Conservation (phyloP, 2,888 invertebrate species). For the Drosophila fulvimacula region DNA sequence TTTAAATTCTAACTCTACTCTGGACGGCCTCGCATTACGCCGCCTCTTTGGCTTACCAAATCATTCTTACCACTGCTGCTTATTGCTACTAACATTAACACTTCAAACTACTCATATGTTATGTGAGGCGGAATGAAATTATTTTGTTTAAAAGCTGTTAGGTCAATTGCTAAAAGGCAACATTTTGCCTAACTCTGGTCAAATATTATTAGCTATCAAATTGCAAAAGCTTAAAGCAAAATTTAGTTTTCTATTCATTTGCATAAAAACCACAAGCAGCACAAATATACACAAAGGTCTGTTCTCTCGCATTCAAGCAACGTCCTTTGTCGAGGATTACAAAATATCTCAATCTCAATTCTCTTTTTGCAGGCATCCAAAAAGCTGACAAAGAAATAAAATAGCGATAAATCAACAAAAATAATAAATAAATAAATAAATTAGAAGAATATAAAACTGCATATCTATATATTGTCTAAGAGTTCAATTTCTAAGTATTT, state of each 20-base stretch:
- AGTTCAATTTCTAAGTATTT: constrained; percentile 66
- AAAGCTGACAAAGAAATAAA: constrained; percentile 12
- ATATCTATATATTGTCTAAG: constrained; percentile 66
- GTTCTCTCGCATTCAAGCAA: constrained; percentile 21
- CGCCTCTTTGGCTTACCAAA: too few relatives aligned
- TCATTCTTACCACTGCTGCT: too few relatives aligned
- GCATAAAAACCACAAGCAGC: constrained; percentile 24
- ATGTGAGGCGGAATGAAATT: too few relatives aligned
- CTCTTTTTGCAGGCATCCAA: constrained; percentile 52
- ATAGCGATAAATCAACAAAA: constrained; percentile 52
- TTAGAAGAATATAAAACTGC: constrained; percentile 61
- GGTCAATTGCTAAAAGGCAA: background rate
- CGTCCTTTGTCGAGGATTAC: constrained; percentile 24
- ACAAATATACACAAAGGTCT: constrained; percentile 47
- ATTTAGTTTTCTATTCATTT: constrained; percentile 20
- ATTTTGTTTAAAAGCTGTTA: background rate
- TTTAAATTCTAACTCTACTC: too few relatives aligned
- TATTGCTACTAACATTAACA: too few relatives aligned
- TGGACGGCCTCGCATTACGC: too few relatives aligned
- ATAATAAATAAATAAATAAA: constrained; percentile 12
- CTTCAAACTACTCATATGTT: too few relatives aligned
- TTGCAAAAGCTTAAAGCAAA: background rate
- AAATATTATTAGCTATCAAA: background rate
- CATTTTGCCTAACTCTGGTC: background rate
- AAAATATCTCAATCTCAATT: constrained; percentile 21